A percentile compares a stretch with the other conserved stretches of the same genome.
phyloP scores from a whole-genome alignment of 2,888 invertebrate species.

The Drosophila anomelani region DNA sequence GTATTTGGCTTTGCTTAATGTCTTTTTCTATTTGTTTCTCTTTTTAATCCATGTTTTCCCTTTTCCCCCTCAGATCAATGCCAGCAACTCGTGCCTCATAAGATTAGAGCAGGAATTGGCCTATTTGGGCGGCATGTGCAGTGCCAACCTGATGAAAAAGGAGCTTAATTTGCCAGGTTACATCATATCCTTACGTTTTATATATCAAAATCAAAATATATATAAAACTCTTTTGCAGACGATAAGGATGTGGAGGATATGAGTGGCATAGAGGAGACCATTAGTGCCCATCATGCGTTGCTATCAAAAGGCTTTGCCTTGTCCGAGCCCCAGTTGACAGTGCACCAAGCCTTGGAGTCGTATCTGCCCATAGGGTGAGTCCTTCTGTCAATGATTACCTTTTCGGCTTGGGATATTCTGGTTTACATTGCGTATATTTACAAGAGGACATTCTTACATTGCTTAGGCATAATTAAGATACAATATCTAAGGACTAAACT shows the following conservation, averaged over 20 bases:
- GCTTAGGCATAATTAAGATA: constrained; percentile 17
- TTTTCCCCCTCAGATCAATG: constrained; percentile 74
- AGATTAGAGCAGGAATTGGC: constrained; percentile 95
- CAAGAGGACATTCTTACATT: constrained; percentile 22
- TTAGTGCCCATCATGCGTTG: constrained; percentile 87
- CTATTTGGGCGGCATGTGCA: constrained; percentile 95
- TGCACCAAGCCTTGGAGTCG: constrained; percentile 96
- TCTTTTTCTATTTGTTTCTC: neutral
- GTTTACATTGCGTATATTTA: constrained; percentile 1
- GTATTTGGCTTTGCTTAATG: no score
- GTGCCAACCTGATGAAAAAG: constrained; percentile 94
- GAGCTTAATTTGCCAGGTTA: constrained; percentile 89
- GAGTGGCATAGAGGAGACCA: constrained; percentile 88
- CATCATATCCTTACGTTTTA: neutral
- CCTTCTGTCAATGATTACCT: neutral
- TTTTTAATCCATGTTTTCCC: constrained; percentile 1
- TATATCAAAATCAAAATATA: neutral
- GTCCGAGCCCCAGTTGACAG: constrained; percentile 92
- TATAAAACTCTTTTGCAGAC: constrained; percentile 75
- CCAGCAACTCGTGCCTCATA: constrained; percentile 83
- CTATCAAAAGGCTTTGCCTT: constrained; percentile 96
- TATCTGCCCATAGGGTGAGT: constrained; percentile 92
- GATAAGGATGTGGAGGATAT: constrained; percentile 90
- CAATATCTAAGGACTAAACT: constrained; percentile 37
- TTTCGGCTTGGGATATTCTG: neutral